Evolutionary conservation across 2,888 invertebrate genomes (phyloP), one percentile per base, ranked within the genome.

Genomic region (Linnaemya tessellans): DNA sequence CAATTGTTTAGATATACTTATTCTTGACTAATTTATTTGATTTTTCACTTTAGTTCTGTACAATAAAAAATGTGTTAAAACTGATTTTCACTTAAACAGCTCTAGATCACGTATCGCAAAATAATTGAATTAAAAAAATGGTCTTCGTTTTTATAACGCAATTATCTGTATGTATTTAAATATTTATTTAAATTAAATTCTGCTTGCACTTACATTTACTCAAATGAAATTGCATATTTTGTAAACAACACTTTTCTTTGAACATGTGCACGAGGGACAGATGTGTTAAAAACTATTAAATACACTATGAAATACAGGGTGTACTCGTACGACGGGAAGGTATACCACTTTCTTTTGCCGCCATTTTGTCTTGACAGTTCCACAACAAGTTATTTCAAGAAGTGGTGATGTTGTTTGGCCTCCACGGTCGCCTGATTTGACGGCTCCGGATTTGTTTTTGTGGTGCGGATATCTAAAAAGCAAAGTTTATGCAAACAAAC

Each of bases 61-160:
- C 41, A 80, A 51, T 78, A 46, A 80, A 84, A 84, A 80, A n/a
- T n/a, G n/a, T 71, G 80, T 84, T 70, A 81, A 74, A 81, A 78
- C 49, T 75, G 46, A 84, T 74, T 81, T 80, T 62, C 54, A 71
- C 70, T 64, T 35, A 64, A 62, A 81, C 67, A 70, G 56, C 58
- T 78, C 58, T 58, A 65, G 74, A 85, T 79, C 74, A 82, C 65
- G 51, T 25, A 58, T 84, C 22, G 41, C 81, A 75, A 79, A 82
- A 79, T 25, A 64, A 25, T 80, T 20, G 35, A 54, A n/a, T 56
- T n/a, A 18, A 62, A 38, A 62, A 70, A 79, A 73, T 84, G 30
- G 5, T 30, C n/a, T n/a, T n/a, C 30, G 5, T 30, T 30, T 5
- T 64, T 78, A 84, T 43, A 75, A 58, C 18, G 54, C 67, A 54